Evolutionary conservation across 1,140 invertebrate genomes (phyloP).

Genomic region (Heliothis virescens): DNA sequence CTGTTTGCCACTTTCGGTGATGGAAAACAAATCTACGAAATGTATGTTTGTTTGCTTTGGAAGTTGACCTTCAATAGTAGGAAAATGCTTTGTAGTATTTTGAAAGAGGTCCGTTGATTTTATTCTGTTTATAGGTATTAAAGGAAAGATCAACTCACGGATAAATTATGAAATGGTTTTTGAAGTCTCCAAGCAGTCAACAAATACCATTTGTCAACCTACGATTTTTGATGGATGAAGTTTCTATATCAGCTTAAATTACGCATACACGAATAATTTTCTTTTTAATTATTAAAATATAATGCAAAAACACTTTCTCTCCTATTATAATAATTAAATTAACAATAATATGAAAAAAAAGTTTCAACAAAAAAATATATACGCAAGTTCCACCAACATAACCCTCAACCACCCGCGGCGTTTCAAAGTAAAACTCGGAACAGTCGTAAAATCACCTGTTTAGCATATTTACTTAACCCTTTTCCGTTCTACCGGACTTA

Average conservation of each 20-base stretch:
- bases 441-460: constrained; percentile 44
- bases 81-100: background rate
- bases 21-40: constrained; percentile 3
- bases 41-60: background rate
- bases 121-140: too few species aligned
- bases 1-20: constrained; percentile 3
- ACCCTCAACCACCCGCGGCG: constrained; percentile 3
- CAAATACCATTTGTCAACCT: background rate
- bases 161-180: background rate
- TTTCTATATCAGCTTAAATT: background rate
- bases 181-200: background rate
- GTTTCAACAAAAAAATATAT: background rate
- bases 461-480: constrained; percentile 55
- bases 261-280: too few species aligned
- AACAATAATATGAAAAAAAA: constrained; percentile 2
- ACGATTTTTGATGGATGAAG: background rate
- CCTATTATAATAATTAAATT: background rate
- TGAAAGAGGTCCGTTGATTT: too few species aligned
- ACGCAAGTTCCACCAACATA: constrained; percentile 1
- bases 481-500: constrained; percentile 32
- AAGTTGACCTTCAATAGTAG: background rate
- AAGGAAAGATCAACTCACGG: too few species aligned
- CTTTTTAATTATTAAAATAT: too few species aligned
- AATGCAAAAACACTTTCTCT: background rate
- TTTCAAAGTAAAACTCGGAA: constrained; percentile 40